Percentiles rank a stretch among this genome's conserved stretches.
Conservation (phyloP, 2,888 invertebrate genomes). For the Leptothorax acervorum region DNA sequence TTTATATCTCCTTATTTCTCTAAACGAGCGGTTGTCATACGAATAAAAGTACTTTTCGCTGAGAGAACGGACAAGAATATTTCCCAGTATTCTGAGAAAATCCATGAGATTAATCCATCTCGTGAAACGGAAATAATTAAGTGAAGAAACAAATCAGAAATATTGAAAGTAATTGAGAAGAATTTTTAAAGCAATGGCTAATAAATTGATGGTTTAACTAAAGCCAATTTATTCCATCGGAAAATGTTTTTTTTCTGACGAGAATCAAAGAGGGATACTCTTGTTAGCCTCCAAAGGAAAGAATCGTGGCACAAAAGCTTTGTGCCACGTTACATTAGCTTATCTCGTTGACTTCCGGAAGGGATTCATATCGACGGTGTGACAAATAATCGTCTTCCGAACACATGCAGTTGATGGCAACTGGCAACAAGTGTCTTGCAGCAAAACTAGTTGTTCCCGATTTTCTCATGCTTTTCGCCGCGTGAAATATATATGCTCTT, state of each 20-base stretch:
- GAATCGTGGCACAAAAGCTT: neutral
- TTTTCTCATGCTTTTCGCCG: neutral
- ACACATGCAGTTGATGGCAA: conserved; percentile 17
- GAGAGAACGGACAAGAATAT: conserved; percentile 4
- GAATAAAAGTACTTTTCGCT: neutral
- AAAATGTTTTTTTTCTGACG: neutral
- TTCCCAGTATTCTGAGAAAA: neutral
- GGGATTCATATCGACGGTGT: conserved; percentile 20
- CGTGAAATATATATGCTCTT: conserved; percentile 1
- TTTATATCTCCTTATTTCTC: neutral
- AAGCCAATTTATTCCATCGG: neutral
- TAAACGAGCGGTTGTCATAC: neutral
- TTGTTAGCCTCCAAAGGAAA: neutral
- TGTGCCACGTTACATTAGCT: neutral
- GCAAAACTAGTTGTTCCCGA: neutral
- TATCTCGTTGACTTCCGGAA: conserved; percentile 24
- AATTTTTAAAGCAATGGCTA: neutral
- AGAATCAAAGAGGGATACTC: neutral
- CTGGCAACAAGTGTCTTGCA: conserved; percentile 22
- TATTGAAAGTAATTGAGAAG: neutral
- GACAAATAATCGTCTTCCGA: conserved; percentile 39
- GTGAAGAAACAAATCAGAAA: neutral
- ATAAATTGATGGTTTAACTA: conserved; percentile 4
- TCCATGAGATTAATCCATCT: neutral
- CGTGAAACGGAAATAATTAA: neutral